A percentile compares a stretch with the other conserved stretches of the same genome.
Conservation (phyloP, 2,113 vertebrate species). For the Ivindomyrus marchei region DNA sequence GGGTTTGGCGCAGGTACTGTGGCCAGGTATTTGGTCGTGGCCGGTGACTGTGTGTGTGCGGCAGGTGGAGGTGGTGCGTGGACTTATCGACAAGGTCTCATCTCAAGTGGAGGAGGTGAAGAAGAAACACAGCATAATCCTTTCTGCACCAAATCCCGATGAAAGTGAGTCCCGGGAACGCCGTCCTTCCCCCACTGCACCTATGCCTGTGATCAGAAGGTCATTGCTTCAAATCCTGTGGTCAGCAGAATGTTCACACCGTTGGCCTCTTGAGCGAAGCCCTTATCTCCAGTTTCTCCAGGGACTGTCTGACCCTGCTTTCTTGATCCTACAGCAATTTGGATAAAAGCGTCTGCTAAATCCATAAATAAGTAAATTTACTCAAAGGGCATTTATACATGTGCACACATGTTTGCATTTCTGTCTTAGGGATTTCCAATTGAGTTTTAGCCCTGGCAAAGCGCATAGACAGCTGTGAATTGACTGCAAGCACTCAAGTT, state of each 20-base stretch:
- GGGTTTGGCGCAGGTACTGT: neutral
- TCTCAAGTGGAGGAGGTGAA: slow-evolving; percentile 82
- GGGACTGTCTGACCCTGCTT: neutral
- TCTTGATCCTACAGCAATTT: neutral
- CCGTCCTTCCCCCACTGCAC: neutral
- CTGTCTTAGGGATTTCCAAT: neutral
- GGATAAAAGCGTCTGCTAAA: neutral
- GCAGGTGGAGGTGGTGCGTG: slow-evolving; percentile 85
- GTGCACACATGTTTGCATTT: neutral
- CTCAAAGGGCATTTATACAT: neutral
- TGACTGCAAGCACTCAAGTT: neutral
- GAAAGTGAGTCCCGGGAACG: slow-evolving; percentile 65
- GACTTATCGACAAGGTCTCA: slow-evolving; percentile 70
- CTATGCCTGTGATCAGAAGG: neutral
- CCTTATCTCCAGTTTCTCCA: neutral
- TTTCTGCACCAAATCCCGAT: slow-evolving; percentile 88
- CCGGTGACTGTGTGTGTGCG: neutral
- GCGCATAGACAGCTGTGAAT: neutral
- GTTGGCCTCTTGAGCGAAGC: neutral
- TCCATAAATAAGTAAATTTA: neutral
- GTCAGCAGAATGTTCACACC: neutral
- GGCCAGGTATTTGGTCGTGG: neutral
- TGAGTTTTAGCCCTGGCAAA: neutral
- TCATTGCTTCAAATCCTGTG: neutral
- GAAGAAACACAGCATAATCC: slow-evolving; percentile 86